A percentile compares a stretch with the other conserved stretches of the same genome.
Conservation (phyloP, 2,113 vertebrate species). For the Nanorana parkeri region DNA sequence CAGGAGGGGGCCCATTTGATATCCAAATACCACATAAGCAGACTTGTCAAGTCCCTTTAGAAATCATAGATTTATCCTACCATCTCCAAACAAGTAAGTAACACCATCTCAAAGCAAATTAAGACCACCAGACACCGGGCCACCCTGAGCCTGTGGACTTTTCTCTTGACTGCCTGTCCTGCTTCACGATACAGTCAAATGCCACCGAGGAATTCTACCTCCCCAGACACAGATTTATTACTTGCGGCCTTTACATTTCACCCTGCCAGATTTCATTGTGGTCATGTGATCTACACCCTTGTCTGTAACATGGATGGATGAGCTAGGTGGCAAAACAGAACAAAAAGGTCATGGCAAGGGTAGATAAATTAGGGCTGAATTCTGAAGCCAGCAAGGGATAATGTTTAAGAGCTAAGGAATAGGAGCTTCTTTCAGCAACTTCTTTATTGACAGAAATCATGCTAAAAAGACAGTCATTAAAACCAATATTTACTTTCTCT, state of each 20-base stretch:
- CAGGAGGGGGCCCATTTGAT: conserved; percentile 1
- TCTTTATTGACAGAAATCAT: too few relatives aligned
- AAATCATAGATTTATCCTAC: conserved; percentile 21
- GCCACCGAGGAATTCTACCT: conserved; percentile 3
- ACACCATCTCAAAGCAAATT: not conserved
- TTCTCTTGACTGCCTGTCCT: not conserved
- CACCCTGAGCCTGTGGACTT: not conserved
- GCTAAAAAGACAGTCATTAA: too few relatives aligned
- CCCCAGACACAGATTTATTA: too few relatives aligned
- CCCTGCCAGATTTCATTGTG: not conserved
- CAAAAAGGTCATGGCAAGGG: too few relatives aligned
- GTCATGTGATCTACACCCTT: not conserved
- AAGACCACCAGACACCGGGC: not conserved
- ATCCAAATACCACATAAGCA: conserved; percentile 44
- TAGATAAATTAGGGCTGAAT: too few relatives aligned
- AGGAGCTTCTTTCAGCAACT: too few relatives aligned
- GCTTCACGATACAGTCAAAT: conserved; percentile 13
- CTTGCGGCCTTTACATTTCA: too few relatives aligned
- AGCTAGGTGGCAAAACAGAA: not conserved
- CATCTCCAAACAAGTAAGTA: not conserved
- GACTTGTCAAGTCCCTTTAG: conserved; percentile 25
- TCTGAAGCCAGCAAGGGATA: too few relatives aligned
- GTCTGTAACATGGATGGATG: conserved; percentile 14
- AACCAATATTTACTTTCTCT: too few relatives aligned
- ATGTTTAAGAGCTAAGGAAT: too few relatives aligned